Base-by-base conservation (phyloP, 2,797 vertebrate species). In the Limosa lapponica region DNA sequence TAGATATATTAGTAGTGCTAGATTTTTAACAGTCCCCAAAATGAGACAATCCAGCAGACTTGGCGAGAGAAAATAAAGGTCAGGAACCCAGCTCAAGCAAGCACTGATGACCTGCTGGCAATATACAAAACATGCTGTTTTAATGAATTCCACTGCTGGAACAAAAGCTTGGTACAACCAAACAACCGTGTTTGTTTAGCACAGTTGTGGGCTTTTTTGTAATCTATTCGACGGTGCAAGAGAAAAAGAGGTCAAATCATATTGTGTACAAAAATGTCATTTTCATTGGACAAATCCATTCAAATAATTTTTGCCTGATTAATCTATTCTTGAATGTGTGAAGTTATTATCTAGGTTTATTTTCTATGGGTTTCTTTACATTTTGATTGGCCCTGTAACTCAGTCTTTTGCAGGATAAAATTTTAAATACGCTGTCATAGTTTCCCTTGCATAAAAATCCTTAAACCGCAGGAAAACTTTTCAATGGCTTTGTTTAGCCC, bases 91-190 rank as follows among this genome's bases (percentile, higher is more conserved):
- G 82, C 36, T 88, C 41, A 81, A 87, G 36, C 54, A 91, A 66
- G 34, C 43, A 70, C 43, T 49, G 87, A 72, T 84, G 83, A 88
- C 80, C 67, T 94, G 90, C 82, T 90, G 91, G 83, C 72, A 92
- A 46, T 24, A 86, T 9, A 87, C 13, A 95, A 55, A 93, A 78
- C 62, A 78, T 86, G 65, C 44, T 84, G 69, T 70, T 91, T 82
- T 89, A 78, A 70, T 72, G 49, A 93, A 93, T 94, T 94, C 62
- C 82, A 52, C 22, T 75, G 69, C 57, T 87, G 82, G 65, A 92
- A 92, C 27, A 83, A 90, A 92, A 91, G 15, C 39, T 78, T 71
- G 39, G 28, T 87, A 78, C 39, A 61, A 82, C 28, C 25, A 87
- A 94, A 34, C 51, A 92, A 82, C 22, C 0, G 0, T 34, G 61